phyloP scores from a whole-genome alignment of 2,797 vertebrate species.

The Cuculus canorus region DNA sequence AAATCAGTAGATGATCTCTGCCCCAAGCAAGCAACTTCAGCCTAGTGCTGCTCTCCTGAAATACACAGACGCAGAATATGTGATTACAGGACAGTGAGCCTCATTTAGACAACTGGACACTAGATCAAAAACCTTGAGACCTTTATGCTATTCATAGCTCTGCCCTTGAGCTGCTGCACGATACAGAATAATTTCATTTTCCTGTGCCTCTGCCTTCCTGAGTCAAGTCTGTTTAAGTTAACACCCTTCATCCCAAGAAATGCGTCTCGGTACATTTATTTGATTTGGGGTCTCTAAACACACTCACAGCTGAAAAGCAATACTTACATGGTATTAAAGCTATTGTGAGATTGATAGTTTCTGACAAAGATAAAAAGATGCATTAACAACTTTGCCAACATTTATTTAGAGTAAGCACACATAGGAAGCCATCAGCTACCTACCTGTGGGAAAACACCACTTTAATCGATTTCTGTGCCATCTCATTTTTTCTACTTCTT shows the following conservation, averaged over 20 bases:
- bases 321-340: neutral
- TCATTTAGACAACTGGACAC: neutral
- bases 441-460: neutral
- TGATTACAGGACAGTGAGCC: neutral
- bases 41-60: neutral
- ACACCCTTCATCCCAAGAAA: neutral
- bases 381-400: neutral
- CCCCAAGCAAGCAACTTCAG: neutral
- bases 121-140: neutral
- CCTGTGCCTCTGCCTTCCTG: neutral
- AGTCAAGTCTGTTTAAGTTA: neutral
- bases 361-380: neutral
- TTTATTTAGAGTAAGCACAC: neutral
- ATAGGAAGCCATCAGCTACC: neutral
- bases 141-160: slow-evolving; percentile 37
- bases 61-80: accelerated
- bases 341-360: neutral
- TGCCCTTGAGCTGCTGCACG: neutral
- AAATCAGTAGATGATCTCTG: neutral
- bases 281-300: neutral
- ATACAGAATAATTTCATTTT: neutral
- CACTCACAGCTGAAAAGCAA: neutral
- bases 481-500: neutral
- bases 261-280: neutral
- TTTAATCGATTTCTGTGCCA: neutral